Conservation (phyloP, 2,113 vertebrate species). For the Nannospalax galili region DNA sequence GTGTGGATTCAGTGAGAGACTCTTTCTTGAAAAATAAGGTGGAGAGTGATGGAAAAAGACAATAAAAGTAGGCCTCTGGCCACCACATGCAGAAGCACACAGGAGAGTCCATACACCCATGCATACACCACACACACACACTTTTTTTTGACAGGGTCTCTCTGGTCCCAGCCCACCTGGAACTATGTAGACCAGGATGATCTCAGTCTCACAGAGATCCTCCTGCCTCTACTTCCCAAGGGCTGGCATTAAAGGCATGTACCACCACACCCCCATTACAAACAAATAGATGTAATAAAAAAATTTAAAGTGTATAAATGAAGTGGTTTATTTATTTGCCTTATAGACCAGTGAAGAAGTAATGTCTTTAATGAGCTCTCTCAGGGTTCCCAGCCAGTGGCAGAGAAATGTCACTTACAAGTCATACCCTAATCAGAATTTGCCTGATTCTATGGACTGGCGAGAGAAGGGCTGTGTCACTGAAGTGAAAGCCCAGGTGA, state of each 20-base stretch:
- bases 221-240: too few relatives aligned
- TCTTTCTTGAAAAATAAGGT: not conserved
- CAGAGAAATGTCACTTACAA: not conserved
- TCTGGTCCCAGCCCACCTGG: too few relatives aligned
- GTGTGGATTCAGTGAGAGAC: not conserved
- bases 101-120: not conserved
- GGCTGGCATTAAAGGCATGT: too few relatives aligned
- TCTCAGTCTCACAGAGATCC: too few relatives aligned
- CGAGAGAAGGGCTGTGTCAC: constrained; percentile 88
- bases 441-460: constrained; percentile 89
- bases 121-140: not conserved
- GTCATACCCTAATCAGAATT: accelerated
- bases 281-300: too few relatives aligned
- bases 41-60: not conserved
- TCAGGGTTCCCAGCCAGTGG: constrained; percentile 75
- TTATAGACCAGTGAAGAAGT: constrained; percentile 90
- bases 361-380: constrained; percentile 80
- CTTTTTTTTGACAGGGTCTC: too few relatives aligned
- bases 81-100: not conserved
- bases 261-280: too few relatives aligned
- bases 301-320: not conserved
- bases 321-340: constrained; percentile 4
- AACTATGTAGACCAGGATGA: too few relatives aligned
- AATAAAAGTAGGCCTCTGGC: not conserved
- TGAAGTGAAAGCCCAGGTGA: constrained; percentile 90